Base-by-base conservation (phyloP, 1,140 invertebrate genomes). In the Drosophila eugracilis region DNA sequence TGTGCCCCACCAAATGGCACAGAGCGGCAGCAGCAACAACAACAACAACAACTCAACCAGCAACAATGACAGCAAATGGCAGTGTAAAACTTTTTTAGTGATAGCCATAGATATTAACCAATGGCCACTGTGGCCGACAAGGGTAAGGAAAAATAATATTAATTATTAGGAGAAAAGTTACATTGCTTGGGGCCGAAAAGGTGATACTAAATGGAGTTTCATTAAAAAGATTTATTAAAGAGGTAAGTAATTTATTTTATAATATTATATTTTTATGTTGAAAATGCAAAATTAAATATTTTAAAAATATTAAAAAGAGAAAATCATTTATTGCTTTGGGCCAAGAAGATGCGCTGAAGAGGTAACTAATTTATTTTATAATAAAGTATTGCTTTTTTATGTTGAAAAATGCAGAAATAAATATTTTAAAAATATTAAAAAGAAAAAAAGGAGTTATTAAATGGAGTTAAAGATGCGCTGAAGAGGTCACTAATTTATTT, bases 1-100 rank as follows among this genome's bases (percentile, higher is more conserved):
- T 65, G 36, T 39, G 44, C 47, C 14, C 44, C 72, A 53, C 59
- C 66, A 74, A 71, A 55, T 39, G 44, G 69, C 63, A 52, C 32
- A 36, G 34, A 44, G 39, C 36, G 26, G 53, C 41, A 49, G 36
- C 15, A 34, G 17, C 34, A 44, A 12, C 48, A 52, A 3, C 15
- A 45, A 50, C 45, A 59, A 42, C 41, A 52, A 3, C 15, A 45
- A 50, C 45, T 55, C 36, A 36, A 58, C 32, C 62, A 54, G 9
- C 39, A 52, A 36, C 62, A 50, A 22, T 30, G 19, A 41, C 36
- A 65, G 21, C 41, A 47, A 85, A 85, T 80, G 81, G 76, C 80
- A 88, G 63, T 70, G 81, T 54, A 77, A 77, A 86, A 85, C 57
- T 80, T 78, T 77, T 78, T 65, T 45, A 66, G 57, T 59, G 77